These are phyloP conservation scores for Lytechinus variegatus DNA, from an alignment of 35 echinoderm and acorn worm species.

Conservation along the genomic window DNA sequence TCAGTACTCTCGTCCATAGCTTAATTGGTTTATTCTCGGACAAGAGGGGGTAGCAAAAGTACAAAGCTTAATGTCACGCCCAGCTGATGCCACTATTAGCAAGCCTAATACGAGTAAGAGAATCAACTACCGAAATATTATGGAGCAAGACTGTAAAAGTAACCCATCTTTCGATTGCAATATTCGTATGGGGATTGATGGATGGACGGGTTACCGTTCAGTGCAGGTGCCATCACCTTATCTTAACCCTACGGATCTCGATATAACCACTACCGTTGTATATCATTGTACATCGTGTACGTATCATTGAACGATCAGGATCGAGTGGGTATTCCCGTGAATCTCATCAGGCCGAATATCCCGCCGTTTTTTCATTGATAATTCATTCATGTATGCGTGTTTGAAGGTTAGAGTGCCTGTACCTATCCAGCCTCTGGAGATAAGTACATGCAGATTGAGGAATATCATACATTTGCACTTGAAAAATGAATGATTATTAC, in stretches of 20 bases:
- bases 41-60: conserved; percentile 11
- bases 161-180: neutral
- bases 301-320: neutral
- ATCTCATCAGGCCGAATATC: neutral
- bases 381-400: conserved; percentile 19
- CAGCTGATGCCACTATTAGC: conserved; percentile 34
- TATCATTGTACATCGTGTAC: neutral
- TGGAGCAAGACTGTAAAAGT: neutral
- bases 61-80: conserved; percentile 33
- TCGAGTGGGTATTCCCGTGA: neutral
- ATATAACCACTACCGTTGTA: neutral
- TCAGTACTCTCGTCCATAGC: neutral
- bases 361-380: neutral
- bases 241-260: neutral
- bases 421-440: neutral
- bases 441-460: neutral
- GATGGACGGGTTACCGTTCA: neutral
- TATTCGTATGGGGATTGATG: neutral
- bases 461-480: neutral
- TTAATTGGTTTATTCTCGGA: neutral
- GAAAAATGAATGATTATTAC: conserved; percentile 14
- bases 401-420: conserved; percentile 10
- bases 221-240: neutral
- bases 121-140: conserved; percentile 14
- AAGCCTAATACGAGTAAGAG: neutral